A percentile compares a stretch with the other conserved stretches of the same genome.
Evolutionary conservation across 1,140 invertebrate genomes (phyloP).

Genomic region (Plutomurus gul): DNA sequence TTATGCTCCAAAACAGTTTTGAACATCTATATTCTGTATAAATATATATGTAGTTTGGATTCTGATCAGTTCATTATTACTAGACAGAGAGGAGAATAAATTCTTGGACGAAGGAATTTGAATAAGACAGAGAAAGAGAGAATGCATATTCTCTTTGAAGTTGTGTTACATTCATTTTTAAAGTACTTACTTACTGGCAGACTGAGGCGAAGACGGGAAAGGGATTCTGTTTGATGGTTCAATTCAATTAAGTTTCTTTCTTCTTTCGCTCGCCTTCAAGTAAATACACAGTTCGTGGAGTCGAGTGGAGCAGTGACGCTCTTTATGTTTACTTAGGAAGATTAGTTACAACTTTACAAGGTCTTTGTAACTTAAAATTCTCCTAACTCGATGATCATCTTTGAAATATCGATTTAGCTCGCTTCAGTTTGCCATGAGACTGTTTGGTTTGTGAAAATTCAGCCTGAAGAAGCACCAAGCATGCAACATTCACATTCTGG

Average conservation of each 20-base stretch:
- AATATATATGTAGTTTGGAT: too few relatives aligned
- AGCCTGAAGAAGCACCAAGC: too few relatives aligned
- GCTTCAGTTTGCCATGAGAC: background rate
- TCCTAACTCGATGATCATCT: background rate
- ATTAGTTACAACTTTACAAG: background rate
- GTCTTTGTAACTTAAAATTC: background rate
- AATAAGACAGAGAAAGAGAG: too few relatives aligned
- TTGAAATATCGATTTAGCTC: background rate
- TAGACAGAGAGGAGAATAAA: background rate
- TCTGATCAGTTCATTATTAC: background rate
- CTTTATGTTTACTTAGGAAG: background rate
- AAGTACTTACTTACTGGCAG: background rate
- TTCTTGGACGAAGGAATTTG: background rate
- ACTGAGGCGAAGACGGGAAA: background rate
- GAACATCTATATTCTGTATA: too few relatives aligned
- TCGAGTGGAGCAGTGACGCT: background rate
- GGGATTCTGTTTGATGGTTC: slow-evolving; percentile 9
- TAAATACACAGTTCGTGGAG: slow-evolving; percentile 1
- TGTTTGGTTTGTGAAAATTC: background rate
- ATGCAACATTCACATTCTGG: too few relatives aligned
- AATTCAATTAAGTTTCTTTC: background rate
- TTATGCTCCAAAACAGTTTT: too few relatives aligned
- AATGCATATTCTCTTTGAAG: background rate
- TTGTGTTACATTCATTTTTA: background rate
- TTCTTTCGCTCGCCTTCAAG: background rate